Conservation (phyloP, 2,113 vertebrate species). For the Macrotus californicus region DNA sequence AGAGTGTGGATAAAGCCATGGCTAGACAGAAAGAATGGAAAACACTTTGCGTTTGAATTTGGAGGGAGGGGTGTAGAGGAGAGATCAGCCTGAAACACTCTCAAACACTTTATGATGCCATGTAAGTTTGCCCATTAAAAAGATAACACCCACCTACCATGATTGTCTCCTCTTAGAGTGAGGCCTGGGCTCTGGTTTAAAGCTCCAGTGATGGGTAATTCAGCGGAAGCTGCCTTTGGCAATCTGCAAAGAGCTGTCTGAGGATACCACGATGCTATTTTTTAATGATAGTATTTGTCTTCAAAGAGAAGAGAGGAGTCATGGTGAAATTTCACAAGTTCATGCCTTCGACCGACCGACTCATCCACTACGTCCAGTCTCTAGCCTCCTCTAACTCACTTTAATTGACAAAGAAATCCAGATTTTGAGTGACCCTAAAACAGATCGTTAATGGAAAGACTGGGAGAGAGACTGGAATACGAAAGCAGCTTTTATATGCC, state of each 20-base stretch:
- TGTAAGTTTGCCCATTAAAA: conserved; percentile 4
- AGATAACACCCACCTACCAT: not conserved
- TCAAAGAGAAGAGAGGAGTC: conserved; percentile 43
- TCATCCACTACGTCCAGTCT: not conserved
- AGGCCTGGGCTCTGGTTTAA: conserved; percentile 19
- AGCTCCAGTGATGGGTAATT: not conserved
- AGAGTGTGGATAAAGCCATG: not conserved
- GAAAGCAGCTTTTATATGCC: conserved; percentile 47
- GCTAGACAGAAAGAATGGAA: not conserved
- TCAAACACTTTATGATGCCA: not conserved
- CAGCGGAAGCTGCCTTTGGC: not conserved
- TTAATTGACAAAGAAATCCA: conserved; percentile 57
- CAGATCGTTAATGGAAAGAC: conserved; percentile 37
- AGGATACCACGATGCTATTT: not conserved
- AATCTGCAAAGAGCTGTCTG: not conserved
- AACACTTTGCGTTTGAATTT: not conserved
- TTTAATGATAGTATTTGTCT: conserved; percentile 36
- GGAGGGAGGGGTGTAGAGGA: not conserved
- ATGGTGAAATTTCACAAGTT: conserved; percentile 42
- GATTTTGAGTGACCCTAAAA: conserved; percentile 47
- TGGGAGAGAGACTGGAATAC: conserved; percentile 22
- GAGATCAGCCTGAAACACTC: not conserved
- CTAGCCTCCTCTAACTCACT: conserved; percentile 4
- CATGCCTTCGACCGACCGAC: conserved; percentile 13
- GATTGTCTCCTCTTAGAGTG: not conserved